Evolutionary conservation across 2,888 invertebrate genomes (phyloP).

Genomic region (Harpalus rufipes): DNA sequence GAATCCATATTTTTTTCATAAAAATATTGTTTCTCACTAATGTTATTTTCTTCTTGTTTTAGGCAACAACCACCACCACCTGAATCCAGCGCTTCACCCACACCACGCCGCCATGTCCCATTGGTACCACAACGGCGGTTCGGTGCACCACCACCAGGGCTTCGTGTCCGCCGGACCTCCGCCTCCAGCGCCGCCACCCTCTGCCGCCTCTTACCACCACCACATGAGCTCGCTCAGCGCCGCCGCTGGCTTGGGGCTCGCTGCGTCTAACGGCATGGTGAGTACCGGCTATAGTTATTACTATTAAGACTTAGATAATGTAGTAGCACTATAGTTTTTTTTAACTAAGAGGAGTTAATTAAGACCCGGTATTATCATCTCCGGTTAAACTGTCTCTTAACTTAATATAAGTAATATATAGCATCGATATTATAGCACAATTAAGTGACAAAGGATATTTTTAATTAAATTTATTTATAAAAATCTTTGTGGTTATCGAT

Average conservation of each 20-base stretch:
- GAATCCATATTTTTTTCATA: too few species aligned
- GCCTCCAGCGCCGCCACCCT: conserved; percentile 75
- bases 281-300: conserved; percentile 72
- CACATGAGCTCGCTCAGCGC: conserved; percentile 79
- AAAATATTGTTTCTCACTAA: too few species aligned
- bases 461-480: too few species aligned
- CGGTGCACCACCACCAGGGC: conserved; percentile 76
- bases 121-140: conserved; percentile 77
- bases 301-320: not conserved
- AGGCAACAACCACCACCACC: conserved; percentile 76
- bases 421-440: too few species aligned
- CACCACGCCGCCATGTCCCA: conserved; percentile 81
- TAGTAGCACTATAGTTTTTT: not conserved
- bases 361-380: too few species aligned
- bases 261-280: conserved; percentile 83
- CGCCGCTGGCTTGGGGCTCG: conserved; percentile 79
- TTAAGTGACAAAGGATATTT: too few species aligned
- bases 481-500: too few species aligned
- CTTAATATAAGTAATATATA: too few species aligned
- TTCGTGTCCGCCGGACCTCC: conserved; percentile 77
- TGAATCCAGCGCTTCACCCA: conserved; percentile 76
- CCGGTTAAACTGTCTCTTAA: too few species aligned
- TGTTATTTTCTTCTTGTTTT: conserved; percentile 58
- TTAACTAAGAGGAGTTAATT: too few species aligned
- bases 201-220: conserved; percentile 78